Evolutionary conservation across 2,888 invertebrate species (phyloP).

Genomic region (Synergus gifuensis): DNA sequence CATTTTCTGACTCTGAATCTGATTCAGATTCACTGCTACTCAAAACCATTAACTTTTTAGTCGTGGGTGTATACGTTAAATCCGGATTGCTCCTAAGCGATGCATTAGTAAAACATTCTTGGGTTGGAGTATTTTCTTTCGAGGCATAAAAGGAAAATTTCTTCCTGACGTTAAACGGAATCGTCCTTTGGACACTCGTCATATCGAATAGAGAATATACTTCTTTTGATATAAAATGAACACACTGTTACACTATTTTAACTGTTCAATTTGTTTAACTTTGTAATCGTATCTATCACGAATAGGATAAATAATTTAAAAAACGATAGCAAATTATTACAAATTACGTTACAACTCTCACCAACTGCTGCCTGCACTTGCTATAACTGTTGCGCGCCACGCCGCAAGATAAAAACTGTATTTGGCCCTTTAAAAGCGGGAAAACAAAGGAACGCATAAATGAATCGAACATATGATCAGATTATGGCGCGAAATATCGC

Average conservation of each 20-base stretch:
- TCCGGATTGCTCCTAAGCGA: conserved; percentile 58
- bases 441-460: conserved; percentile 38
- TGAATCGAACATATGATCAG: conserved; percentile 22
- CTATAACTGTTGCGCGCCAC: too few relatives aligned
- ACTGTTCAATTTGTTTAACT: neutral
- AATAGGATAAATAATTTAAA: neutral
- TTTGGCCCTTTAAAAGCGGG: conserved; percentile 47
- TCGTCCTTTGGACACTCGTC: conserved; percentile 78
- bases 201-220: conserved; percentile 46
- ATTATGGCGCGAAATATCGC: conserved; percentile 44
- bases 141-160: conserved; percentile 71
- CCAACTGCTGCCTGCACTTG: conserved; percentile 22
- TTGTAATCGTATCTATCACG: neutral
- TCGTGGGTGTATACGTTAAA: conserved; percentile 64
- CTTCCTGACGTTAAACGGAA: conserved; percentile 79
- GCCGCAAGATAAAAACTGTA: too few relatives aligned
- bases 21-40: conserved; percentile 74
- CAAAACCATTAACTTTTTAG: conserved; percentile 71
- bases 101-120: conserved; percentile 66
- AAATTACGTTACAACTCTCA: neutral
- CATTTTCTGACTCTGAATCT: conserved; percentile 70
- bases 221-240: neutral
- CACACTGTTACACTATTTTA: neutral
- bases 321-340: neutral
- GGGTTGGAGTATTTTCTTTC: conserved; percentile 59